A percentile compares a stretch with the other conserved stretches of the same genome.
Conservation (phyloP, 37 sponge, comb jelly and placozoan species). For the Ianthella basta region DNA sequence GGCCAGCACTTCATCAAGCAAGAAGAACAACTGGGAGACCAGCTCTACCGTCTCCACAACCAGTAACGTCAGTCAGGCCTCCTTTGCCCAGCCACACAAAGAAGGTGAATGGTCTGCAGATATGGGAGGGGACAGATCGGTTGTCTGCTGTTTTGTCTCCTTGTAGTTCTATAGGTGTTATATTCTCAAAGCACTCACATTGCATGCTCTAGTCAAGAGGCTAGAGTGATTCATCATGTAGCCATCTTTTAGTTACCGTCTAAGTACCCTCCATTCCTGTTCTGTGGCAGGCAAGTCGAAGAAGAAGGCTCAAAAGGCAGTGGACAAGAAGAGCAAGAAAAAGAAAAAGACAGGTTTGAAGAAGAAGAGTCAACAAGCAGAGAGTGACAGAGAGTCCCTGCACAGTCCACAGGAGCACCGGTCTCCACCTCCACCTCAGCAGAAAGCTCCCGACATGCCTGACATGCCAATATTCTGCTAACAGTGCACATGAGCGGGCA, state of each 20-base stretch:
- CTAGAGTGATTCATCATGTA: no score
- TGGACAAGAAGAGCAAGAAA: background rate
- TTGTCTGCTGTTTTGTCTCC: no score
- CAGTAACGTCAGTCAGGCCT: background rate
- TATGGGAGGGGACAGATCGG: background rate
- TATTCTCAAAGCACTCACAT: no score
- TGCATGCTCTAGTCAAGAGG: no score
- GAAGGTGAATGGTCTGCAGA: no score
- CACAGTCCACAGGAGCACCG: background rate
- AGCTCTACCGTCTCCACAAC: background rate
- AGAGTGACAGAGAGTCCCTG: no score
- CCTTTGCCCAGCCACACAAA: background rate
- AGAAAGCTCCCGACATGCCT: background rate
- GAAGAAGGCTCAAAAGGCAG: background rate
- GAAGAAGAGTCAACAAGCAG: background rate
- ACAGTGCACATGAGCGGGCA: background rate
- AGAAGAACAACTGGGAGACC: conserved; percentile 12
- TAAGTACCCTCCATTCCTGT: background rate
- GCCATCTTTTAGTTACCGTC: no score
- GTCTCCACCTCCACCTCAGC: background rate
- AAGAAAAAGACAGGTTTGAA: background rate
- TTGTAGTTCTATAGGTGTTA: no score
- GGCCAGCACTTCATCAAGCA: background rate
- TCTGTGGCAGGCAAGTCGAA: background rate
- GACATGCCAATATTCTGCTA: background rate